Evolutionary conservation across 2,888 invertebrate genomes (phyloP).

Genomic region (Argyresthia goedartella): DNA sequence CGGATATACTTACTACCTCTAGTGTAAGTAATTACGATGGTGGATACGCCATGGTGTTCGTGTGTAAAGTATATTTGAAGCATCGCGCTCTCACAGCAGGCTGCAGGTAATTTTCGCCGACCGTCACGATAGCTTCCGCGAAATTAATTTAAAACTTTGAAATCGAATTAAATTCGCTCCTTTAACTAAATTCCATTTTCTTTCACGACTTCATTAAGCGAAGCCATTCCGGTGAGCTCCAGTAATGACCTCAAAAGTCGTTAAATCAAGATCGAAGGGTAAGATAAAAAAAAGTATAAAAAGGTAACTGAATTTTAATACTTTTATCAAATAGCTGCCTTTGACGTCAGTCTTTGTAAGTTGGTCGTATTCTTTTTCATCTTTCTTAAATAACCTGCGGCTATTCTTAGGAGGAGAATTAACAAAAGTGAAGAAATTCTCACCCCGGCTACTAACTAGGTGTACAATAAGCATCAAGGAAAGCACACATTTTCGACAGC

Average conservation of each 20-base stretch:
- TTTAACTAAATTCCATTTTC: slow-evolving; percentile 69
- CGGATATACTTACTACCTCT: too few species aligned
- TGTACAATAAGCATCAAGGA: background rate
- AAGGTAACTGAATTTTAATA: slow-evolving; percentile 59
- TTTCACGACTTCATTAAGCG: slow-evolving; percentile 67
- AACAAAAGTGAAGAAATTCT: background rate
- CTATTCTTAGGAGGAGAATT: background rate
- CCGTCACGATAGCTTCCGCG: slow-evolving; percentile 29
- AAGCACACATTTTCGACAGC: background rate
- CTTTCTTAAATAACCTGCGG: background rate
- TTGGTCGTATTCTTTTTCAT: slow-evolving; percentile 24
- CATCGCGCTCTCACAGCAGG: background rate
- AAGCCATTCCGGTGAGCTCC: slow-evolving; percentile 63
- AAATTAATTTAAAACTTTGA: slow-evolving; percentile 64
- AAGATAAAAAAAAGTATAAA: slow-evolving; percentile 31
- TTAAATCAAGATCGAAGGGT: slow-evolving; percentile 65
- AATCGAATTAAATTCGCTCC: slow-evolving; percentile 68
- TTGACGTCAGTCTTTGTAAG: slow-evolving; percentile 37
- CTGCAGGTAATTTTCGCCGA: slow-evolving; percentile 28
- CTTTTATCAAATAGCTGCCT: slow-evolving; percentile 50
- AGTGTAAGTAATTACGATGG: background rate
- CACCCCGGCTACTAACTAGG: background rate
- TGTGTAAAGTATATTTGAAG: background rate
- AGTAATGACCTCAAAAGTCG: slow-evolving; percentile 65
- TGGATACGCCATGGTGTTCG: background rate